Percentiles rank a stretch among this genome's conserved stretches.
These are phyloP conservation scores for Pachypeltis micranthus DNA, from an alignment of 1,140 invertebrate genomes.

Conservation along the genomic window DNA sequence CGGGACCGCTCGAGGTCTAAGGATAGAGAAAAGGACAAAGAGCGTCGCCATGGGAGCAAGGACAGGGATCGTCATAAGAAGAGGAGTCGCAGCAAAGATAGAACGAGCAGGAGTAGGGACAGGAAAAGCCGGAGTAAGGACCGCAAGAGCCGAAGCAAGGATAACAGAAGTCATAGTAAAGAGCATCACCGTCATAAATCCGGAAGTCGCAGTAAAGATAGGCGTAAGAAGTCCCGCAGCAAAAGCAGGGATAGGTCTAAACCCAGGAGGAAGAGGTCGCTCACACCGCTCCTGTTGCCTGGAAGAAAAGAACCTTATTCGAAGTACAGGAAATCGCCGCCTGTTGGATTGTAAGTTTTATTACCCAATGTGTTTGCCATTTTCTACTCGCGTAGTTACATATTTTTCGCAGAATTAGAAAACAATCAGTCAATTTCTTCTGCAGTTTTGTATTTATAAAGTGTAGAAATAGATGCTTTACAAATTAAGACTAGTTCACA, in stretches of 20 bases:
- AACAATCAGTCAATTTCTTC: too few relatives aligned
- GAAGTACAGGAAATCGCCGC: constrained; percentile 37
- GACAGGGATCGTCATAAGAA: constrained; percentile 23
- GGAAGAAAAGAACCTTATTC: constrained; percentile 33
- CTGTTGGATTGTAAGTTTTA: constrained; percentile 37
- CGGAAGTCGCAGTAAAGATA: constrained; percentile 33
- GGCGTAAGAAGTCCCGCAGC: constrained; percentile 32
- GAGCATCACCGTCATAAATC: too few relatives aligned
- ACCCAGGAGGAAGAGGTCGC: constrained; percentile 36
- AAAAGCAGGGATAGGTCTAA: constrained; percentile 22
- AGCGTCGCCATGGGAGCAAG: too few relatives aligned
- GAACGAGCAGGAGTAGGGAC: constrained; percentile 29
- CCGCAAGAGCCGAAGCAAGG: constrained; percentile 27
- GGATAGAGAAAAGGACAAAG: too few relatives aligned
- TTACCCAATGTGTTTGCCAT: too few relatives aligned
- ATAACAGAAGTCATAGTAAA: constrained; percentile 35
- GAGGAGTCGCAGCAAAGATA: constrained; percentile 23
- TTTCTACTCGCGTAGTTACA: too few relatives aligned
- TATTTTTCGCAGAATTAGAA: too few relatives aligned
- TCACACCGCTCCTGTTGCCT: constrained; percentile 38
- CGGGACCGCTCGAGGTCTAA: constrained; percentile 24
- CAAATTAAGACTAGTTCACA: too few relatives aligned
- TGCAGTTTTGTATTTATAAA: too few relatives aligned
- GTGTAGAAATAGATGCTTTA: too few relatives aligned
- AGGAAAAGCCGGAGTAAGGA: constrained; percentile 23